Conservation (phyloP, 2,113 vertebrate species). For the Antennarius striatus region DNA sequence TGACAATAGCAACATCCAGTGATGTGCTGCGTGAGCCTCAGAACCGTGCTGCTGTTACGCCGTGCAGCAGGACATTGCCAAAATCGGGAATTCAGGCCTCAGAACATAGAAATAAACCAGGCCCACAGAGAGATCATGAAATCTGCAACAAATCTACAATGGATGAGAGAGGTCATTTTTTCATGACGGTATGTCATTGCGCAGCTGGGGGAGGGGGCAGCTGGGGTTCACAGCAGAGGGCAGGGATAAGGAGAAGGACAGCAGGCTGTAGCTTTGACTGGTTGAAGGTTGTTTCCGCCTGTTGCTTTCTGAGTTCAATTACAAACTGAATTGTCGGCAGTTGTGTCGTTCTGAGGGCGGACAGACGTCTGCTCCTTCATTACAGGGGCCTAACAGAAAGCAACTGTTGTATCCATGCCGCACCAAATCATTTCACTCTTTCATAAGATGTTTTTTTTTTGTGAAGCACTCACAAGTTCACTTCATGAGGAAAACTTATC, state of each 20-base stretch:
- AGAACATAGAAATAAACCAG: slow-evolving; percentile 72
- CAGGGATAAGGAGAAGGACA: slow-evolving; percentile 25
- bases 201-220: slow-evolving; percentile 55
- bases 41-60: slow-evolving; percentile 52
- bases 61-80: slow-evolving; percentile 75
- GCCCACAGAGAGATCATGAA: slow-evolving; percentile 70
- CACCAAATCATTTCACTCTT: slow-evolving; percentile 73
- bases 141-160: slow-evolving; percentile 71
- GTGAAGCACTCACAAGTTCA: slow-evolving; percentile 70
- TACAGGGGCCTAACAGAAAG: slow-evolving; percentile 55
- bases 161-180: slow-evolving; percentile 63
- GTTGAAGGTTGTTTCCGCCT: slow-evolving; percentile 58
- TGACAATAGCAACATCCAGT: slow-evolving; percentile 85
- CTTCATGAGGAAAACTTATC: slow-evolving; percentile 61
- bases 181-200: slow-evolving; percentile 68
- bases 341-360: slow-evolving; percentile 65
- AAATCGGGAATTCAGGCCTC: slow-evolving; percentile 77
- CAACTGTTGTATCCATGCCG: slow-evolving; percentile 70
- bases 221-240: slow-evolving; percentile 43
- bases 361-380: slow-evolving; percentile 69
- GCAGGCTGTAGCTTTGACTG: slow-evolving; percentile 45
- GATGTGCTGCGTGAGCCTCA: slow-evolving; percentile 67
- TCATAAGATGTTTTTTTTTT: slow-evolving; percentile 75
- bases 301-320: slow-evolving; percentile 62
- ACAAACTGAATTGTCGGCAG: slow-evolving; percentile 59